A percentile compares a stretch with the other conserved stretches of the same genome.
These are phyloP conservation scores for Turritopsis rubra DNA, from an alignment of 30 jellyfish, hydroid and myxozoan species.

Conservation along the genomic window DNA sequence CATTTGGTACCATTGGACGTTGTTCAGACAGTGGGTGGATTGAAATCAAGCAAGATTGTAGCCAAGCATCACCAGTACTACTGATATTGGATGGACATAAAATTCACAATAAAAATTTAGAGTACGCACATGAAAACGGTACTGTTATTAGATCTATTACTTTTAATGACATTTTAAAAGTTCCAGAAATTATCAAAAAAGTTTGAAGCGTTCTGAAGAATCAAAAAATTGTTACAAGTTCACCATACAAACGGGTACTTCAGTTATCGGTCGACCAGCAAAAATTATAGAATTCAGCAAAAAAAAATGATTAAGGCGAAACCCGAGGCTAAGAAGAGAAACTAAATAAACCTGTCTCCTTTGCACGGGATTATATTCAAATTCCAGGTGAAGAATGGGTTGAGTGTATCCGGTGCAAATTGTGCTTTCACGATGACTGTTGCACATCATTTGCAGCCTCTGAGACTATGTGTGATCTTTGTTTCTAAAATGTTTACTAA, in stretches of 20 bases:
- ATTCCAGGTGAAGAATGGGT: constrained; percentile 15
- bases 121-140: not conserved
- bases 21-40: not conserved
- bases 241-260: constrained; percentile 1
- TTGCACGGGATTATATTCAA: not conserved
- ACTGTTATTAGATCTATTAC: not conserved
- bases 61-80: not conserved
- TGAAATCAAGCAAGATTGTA: not conserved
- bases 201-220: not conserved
- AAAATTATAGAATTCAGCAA: not conserved
- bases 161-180: constrained; percentile 7
- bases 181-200: constrained; percentile 2
- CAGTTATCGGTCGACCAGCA: not conserved
- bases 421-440: constrained; percentile 18
- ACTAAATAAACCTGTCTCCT: not conserved
- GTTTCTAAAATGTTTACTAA: not conserved
- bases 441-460: constrained; percentile 12
- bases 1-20: constrained; percentile 7
- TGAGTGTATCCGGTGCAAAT: not conserved
- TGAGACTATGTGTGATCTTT: not conserved
- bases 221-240: constrained; percentile 1
- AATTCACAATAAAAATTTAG: not conserved
- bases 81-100: not conserved
- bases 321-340: no score
- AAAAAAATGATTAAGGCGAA: not conserved